phyloP scores from a whole-genome alignment of 2,113 vertebrate genomes.

The Clarias macrocephalus region DNA sequence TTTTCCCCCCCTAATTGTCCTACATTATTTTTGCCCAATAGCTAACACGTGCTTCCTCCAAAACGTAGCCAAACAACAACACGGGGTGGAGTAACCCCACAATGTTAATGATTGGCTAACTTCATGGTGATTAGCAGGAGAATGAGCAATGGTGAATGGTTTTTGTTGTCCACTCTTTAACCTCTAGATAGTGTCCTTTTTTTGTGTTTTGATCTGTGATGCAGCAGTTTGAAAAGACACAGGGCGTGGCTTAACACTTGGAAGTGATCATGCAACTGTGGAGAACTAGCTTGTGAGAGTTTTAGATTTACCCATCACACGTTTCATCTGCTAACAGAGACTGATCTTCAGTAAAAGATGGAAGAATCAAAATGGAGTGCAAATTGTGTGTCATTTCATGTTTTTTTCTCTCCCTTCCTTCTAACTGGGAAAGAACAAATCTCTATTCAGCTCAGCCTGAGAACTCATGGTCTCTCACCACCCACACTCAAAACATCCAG shows the following conservation, averaged over 20 bases:
- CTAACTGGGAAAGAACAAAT: slow-evolving; percentile 47
- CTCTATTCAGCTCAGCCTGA: slow-evolving; percentile 46
- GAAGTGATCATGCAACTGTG: neutral
- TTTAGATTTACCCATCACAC: slow-evolving; percentile 13
- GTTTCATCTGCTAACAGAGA: neutral
- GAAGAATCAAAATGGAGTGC: slow-evolving; percentile 24
- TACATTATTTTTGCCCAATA: neutral
- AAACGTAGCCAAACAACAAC: neutral
- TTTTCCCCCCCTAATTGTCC: neutral
- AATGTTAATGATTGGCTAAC: neutral
- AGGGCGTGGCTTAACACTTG: neutral
- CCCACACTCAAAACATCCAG: slow-evolving; percentile 51
- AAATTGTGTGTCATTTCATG: slow-evolving; percentile 17
- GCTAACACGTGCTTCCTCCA: neutral
- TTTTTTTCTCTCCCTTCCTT: neutral
- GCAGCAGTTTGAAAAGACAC: neutral
- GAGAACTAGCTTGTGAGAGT: too few relatives aligned
- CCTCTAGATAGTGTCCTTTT: neutral
- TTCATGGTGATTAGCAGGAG: neutral
- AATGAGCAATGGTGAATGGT: neutral
- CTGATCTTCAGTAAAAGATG: slow-evolving; percentile 17
- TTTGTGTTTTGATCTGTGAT: neutral
- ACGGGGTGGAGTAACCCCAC: neutral
- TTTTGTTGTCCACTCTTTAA: neutral
- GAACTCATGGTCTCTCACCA: slow-evolving; percentile 51